These are phyloP conservation scores for Vandiemenella viatica DNA, from an alignment of 2,888 invertebrate species.

Conservation along the genomic window DNA sequence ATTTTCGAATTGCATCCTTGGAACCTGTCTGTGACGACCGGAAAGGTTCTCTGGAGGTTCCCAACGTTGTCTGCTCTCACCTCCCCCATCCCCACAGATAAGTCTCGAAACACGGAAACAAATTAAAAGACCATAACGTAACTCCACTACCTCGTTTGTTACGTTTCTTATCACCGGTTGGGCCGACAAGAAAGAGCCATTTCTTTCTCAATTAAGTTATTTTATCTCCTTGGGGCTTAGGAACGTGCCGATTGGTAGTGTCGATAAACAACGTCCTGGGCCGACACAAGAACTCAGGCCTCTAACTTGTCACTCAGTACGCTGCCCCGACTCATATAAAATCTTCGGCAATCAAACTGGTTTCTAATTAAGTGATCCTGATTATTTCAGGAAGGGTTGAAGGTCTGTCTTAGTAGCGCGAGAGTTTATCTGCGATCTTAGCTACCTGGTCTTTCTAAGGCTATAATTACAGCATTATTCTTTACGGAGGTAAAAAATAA, in stretches of 20 bases:
- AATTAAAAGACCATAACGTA: conserved; percentile 15
- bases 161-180: conserved; percentile 8
- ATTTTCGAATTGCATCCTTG: neutral
- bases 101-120: conserved; percentile 8
- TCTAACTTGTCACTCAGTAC: no score
- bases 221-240: conserved; percentile 6
- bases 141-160: conserved; percentile 13
- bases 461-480: no score
- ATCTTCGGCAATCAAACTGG: no score
- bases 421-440: no score
- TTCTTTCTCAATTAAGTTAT: conserved; percentile 15
- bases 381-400: no score
- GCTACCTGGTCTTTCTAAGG: no score
- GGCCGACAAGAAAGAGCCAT: conserved; percentile 9
- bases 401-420: no score
- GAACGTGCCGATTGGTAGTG: conserved; percentile 8
- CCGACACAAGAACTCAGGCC: no score
- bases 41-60: no score
- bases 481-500: no score
- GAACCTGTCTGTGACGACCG: neutral
- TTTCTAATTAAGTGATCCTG: no score
- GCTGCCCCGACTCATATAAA: no score
- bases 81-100: neutral
- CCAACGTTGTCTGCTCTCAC: neutral
- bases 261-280: neutral